Evolutionary conservation across 2,888 invertebrate species (phyloP).

Genomic region (Germaria angustata): DNA sequence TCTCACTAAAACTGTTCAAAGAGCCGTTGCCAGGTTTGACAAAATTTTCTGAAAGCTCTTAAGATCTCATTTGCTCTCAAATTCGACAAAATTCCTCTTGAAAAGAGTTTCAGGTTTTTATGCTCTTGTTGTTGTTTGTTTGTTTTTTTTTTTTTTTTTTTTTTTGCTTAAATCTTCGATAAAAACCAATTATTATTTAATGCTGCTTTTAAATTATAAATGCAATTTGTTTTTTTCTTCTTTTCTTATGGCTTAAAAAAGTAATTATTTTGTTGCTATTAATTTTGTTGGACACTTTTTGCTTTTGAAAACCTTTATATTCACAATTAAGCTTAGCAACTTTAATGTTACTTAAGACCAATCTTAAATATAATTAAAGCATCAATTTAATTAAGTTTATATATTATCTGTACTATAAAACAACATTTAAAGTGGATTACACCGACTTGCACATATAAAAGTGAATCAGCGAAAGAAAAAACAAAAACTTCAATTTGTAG

Average conservation of each 20-base stretch:
- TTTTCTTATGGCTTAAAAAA: neutral
- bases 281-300: conserved; percentile 10
- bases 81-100: conserved; percentile 28
- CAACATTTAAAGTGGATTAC: conserved; percentile 1
- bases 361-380: conserved; percentile 19
- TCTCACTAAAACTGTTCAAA: neutral
- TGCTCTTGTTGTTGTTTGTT: no score
- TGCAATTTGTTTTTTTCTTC: neutral
- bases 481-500: neutral
- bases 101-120: neutral
- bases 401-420: neutral
- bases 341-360: conserved; percentile 23
- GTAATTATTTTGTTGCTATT: conserved; percentile 19
- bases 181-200: conserved; percentile 28
- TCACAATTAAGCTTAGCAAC: conserved; percentile 9
- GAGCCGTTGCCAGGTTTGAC: neutral
- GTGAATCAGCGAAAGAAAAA: neutral
- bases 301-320: conserved; percentile 28
- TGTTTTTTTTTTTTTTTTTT: no score
- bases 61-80: neutral
- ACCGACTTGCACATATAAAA: neutral
- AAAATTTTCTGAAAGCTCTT: conserved; percentile 18
- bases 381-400: conserved; percentile 15
- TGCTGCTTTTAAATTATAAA: conserved; percentile 8
- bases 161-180: neutral